Evolutionary conservation across 2,797 vertebrate species (phyloP).

Genomic region (Leontopithecus rosalia): DNA sequence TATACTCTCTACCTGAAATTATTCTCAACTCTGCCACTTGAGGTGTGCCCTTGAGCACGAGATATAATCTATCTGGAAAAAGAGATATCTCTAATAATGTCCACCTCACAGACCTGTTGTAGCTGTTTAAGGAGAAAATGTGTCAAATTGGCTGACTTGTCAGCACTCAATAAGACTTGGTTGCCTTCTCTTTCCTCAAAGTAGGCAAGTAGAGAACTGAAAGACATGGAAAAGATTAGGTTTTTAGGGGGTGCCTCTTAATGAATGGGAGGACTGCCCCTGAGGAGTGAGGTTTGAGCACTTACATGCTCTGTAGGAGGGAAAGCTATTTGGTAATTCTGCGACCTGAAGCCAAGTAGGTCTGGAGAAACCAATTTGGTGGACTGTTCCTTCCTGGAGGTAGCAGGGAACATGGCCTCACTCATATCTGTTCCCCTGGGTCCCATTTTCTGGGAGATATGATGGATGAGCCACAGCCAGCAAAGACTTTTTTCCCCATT

Average conservation of each 20-base stretch:
- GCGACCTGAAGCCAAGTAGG: not conserved
- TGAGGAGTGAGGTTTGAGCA: not conserved
- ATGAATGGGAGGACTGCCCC: not conserved
- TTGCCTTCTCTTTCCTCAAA: not conserved
- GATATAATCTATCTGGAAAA: not conserved
- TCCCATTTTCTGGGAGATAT: conserved; percentile 27
- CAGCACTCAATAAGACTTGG: not conserved
- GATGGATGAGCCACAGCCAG: conserved; percentile 34
- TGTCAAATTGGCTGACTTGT: not conserved
- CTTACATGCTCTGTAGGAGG: not conserved
- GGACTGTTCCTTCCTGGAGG: not conserved
- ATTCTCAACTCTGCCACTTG: not conserved
- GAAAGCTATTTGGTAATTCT: not conserved
- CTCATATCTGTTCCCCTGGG: not conserved
- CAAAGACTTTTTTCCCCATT: conserved; percentile 14
- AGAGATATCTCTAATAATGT: not conserved
- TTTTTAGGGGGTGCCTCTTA: not conserved
- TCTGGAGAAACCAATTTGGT: not conserved
- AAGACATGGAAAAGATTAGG: not conserved
- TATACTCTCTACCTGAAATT: not conserved
- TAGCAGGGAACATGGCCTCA: not conserved
- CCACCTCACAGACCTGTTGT: not conserved
- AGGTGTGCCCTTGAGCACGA: not conserved
- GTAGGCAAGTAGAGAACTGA: not conserved
- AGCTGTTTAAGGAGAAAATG: not conserved